Conservation (phyloP, 1,140 invertebrate genomes). For the Bombus breviceps region DNA sequence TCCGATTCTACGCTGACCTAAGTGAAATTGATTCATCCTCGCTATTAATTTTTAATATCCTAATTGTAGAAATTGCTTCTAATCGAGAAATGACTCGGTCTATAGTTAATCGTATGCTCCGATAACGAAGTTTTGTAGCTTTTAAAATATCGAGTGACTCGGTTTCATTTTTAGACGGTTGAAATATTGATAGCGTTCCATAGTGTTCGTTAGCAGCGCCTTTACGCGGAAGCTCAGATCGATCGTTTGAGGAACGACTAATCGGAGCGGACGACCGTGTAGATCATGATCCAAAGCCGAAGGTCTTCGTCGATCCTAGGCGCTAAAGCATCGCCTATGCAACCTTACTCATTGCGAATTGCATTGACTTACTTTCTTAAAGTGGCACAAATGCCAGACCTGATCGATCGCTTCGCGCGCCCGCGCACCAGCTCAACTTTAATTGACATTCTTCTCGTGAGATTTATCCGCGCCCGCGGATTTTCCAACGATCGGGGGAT, state of each 20-base stretch:
- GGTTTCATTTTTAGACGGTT: too few species aligned
- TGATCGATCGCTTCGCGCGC: constrained; percentile 60
- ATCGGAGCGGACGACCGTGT: constrained; percentile 24
- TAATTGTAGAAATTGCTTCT: too few species aligned
- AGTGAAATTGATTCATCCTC: too few species aligned
- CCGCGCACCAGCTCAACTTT: constrained; percentile 22
- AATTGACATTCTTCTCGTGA: constrained; percentile 27
- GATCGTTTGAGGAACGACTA: background rate
- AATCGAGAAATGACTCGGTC: too few species aligned
- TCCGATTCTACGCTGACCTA: too few species aligned
- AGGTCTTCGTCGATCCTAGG: constrained; percentile 44
- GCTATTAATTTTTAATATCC: too few species aligned
- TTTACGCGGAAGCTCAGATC: constrained; percentile 40
- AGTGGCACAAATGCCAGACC: constrained; percentile 69
- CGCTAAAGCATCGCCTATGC: constrained; percentile 39
- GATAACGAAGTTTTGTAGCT: too few species aligned
- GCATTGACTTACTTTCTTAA: constrained; percentile 78
- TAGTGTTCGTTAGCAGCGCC: background rate
- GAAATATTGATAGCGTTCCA: too few species aligned
- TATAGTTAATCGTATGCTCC: too few species aligned
- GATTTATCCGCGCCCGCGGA: constrained; percentile 21
- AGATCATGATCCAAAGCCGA: constrained; percentile 38
- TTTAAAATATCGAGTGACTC: too few species aligned
- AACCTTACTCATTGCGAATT: constrained; percentile 71
- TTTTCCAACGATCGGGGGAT: background rate